Base-by-base conservation (phyloP, 2,113 vertebrate genomes). In the Microtus pennsylvanicus region DNA sequence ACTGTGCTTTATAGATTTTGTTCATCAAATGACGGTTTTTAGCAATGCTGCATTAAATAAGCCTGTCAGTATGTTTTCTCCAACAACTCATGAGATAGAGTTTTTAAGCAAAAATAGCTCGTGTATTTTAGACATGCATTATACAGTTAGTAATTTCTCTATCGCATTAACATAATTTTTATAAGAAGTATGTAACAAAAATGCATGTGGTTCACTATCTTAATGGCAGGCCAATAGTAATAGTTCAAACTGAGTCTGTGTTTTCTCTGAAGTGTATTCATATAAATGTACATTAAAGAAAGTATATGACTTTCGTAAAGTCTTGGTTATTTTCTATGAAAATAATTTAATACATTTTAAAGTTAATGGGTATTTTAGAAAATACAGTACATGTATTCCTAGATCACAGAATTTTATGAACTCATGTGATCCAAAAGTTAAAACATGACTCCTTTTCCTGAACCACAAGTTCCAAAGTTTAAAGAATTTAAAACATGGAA, bases 261-360 rank as follows among this genome's bases (percentile, higher is more conserved):
- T 55, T 55, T 42, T 65, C 47, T 17, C 8, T 81, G 3, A 30
- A 3, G 16, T 81, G 3, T 45, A 13, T 47, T 22, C 28, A 26
- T 28, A 33, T 76, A 88, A 50, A 42, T 61, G 14, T 52, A 38
- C 50, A 24, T 87, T 87, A 89, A 52, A 26, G 38, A 95, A 74
- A 95, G 77, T 90, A 93, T 78, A 92, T 85, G 70, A 52, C 8
- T 74, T 94, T 45, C 89, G 8, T 67, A 94, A 21, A 86, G 8
- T 75, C 76, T 26, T 76, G 80, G 16, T 4, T 63, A 76, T 74
- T 95, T 80, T 61, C 28, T 74, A 4, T 12, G 75, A 93, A 33
- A 75, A 75, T 35, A 45, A 74, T 65, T 63, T 82, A 72, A 88
- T 22, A 88, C 4, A 26, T n/a, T 22, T 30, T 21, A 74, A 82